These are phyloP conservation scores for Nothura maculosa DNA, from an alignment of 2,797 vertebrate species.

Conservation along the genomic window DNA sequence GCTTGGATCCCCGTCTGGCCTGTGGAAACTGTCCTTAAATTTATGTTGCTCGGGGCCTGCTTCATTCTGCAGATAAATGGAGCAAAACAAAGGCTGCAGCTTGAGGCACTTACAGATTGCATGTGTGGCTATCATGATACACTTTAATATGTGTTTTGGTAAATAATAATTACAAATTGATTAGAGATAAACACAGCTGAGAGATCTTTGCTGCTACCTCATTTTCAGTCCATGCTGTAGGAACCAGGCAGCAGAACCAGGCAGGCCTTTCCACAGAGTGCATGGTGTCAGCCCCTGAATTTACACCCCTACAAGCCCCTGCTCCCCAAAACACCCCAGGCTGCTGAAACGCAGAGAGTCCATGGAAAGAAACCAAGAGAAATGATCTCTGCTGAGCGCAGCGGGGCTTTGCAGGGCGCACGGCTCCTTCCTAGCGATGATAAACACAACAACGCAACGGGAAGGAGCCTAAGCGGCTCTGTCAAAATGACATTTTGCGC, in stretches of 20 bases:
- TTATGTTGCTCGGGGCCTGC: not conserved
- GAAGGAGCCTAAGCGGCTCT: fast-evolving
- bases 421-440: fast-evolving
- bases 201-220: not conserved
- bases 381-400: not conserved
- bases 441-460: not conserved
- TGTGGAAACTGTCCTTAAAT: fast-evolving
- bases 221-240: not conserved
- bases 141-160: not conserved
- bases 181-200: fast-evolving
- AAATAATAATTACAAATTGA: not conserved
- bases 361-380: not conserved
- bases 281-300: not conserved
- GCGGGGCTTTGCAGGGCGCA: not conserved
- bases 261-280: not conserved
- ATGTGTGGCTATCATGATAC: fast-evolving
- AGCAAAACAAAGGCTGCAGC: not conserved
- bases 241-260: not conserved
- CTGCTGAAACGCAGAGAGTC: not conserved
- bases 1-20: not conserved
- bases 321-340: not conserved
- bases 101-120: not conserved
- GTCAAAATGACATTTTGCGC: fast-evolving
- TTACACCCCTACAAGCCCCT: not conserved
- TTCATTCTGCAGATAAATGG: not conserved